Conservation (phyloP, 2,797 vertebrate species). For the Crypturellus tataupa region DNA sequence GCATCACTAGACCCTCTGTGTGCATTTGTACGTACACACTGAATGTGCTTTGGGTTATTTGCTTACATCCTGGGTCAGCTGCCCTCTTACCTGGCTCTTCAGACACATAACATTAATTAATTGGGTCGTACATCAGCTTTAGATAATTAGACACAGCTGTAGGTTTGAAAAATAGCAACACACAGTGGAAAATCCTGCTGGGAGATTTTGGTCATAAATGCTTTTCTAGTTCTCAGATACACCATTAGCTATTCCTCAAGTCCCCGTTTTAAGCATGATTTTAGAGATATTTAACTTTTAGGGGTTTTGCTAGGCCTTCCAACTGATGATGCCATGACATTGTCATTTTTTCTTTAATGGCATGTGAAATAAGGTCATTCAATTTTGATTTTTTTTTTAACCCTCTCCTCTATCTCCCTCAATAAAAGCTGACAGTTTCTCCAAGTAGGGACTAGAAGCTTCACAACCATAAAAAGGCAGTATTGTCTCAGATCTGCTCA, state of each 20-base stretch:
- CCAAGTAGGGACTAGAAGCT: not conserved
- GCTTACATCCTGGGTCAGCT: not conserved
- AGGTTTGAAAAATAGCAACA: slow-evolving; percentile 4
- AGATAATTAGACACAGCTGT: slow-evolving; percentile 18
- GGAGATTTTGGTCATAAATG: slow-evolving; percentile 13
- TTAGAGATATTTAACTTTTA: not conserved
- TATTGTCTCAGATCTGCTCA: not conserved
- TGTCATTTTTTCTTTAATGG: not conserved
- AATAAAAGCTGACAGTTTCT: not conserved
- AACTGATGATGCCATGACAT: not conserved
- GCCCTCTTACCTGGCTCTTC: slow-evolving; percentile 19
- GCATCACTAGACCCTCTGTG: not conserved
- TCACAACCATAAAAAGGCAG: not conserved
- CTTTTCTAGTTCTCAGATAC: not conserved
- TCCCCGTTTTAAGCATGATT: not conserved
- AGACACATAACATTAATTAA: not conserved
- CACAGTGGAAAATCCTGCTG: not conserved
- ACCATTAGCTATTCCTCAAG: slow-evolving; percentile 7
- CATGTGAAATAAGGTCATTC: slow-evolving; percentile 16
- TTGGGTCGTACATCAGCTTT: not conserved
- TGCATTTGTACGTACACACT: not conserved
- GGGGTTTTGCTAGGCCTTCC: not conserved
- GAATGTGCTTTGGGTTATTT: not conserved
- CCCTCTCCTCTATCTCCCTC: not conserved
- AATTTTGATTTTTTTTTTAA: not conserved